A percentile compares a stretch with the other conserved stretches of the same genome.
Evolutionary conservation across 2,797 vertebrate species (phyloP).

Genomic region (Eulemur mongoz): DNA sequence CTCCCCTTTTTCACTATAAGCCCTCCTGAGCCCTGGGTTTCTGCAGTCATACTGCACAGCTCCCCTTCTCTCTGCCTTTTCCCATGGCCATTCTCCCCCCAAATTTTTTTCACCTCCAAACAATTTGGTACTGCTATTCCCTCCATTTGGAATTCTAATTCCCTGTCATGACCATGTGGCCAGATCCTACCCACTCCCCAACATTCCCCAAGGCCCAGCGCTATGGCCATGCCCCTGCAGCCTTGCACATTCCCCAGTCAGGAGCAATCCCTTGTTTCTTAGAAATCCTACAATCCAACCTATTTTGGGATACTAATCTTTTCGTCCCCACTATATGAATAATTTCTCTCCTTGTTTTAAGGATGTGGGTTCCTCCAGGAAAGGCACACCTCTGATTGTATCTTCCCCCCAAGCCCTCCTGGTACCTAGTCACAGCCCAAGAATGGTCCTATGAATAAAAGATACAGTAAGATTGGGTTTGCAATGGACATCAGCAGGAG

Average conservation of each 20-base stretch:
- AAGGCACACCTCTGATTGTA: not conserved
- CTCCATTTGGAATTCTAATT: not conserved
- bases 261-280: not conserved
- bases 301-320: not conserved
- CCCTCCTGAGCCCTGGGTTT: not conserved
- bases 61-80: not conserved
- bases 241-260: not conserved
- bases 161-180: not conserved
- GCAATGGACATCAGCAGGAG: not conserved
- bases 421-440: not conserved
- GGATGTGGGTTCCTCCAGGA: not conserved
- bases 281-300: not conserved
- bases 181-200: not conserved
- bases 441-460: not conserved
- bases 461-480: not conserved
- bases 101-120: not conserved
- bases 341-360: not conserved
- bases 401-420: not conserved
- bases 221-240: not conserved
- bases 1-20: not conserved
- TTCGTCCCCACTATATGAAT: not conserved
- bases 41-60: not conserved
- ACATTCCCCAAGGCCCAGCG: not conserved
- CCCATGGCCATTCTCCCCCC: too few species aligned
- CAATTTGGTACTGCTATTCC: not conserved